Percentiles rank a stretch among this genome's conserved stretches.
phyloP scores from a whole-genome alignment of 2,113 vertebrate genomes.

The Amphiprion percula region DNA sequence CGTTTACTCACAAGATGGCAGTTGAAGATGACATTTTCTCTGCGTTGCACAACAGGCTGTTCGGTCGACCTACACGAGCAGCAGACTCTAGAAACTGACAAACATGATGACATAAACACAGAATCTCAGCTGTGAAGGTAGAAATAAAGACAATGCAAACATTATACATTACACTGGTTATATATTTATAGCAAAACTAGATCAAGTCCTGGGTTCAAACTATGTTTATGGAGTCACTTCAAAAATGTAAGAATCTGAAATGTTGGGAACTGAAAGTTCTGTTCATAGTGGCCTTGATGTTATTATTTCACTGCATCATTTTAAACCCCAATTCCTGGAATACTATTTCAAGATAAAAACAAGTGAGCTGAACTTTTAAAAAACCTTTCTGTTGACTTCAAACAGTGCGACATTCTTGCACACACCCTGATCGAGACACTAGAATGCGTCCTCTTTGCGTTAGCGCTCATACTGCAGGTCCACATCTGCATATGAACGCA shows the following conservation, averaged over 20 bases:
- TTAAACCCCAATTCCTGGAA: not conserved
- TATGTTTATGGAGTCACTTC: not conserved
- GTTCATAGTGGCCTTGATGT: not conserved
- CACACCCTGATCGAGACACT: not conserved
- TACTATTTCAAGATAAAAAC: not conserved
- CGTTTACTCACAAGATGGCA: constrained; percentile 64
- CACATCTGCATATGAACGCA: constrained; percentile 55
- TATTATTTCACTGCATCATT: not conserved
- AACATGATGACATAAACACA: constrained; percentile 23
- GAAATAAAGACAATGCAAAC: not conserved
- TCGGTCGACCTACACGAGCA: not conserved
- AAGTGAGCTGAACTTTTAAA: not conserved
- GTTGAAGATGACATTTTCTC: constrained; percentile 30
- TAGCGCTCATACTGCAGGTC: constrained; percentile 36
- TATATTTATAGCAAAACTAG: not conserved
- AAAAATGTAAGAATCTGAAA: not conserved
- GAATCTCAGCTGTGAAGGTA: not conserved
- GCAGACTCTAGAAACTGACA: not conserved
- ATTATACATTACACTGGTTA: not conserved
- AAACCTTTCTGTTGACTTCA: not conserved
- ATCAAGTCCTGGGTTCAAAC: not conserved
- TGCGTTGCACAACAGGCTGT: not conserved
- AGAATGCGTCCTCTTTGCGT: constrained; percentile 46
- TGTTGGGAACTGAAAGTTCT: not conserved
- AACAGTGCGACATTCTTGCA: constrained; percentile 25